Percentiles rank a stretch among this genome's conserved stretches.
Conservation (phyloP, 2,888 invertebrate species). For the Pyrocoelia pectoralis region DNA sequence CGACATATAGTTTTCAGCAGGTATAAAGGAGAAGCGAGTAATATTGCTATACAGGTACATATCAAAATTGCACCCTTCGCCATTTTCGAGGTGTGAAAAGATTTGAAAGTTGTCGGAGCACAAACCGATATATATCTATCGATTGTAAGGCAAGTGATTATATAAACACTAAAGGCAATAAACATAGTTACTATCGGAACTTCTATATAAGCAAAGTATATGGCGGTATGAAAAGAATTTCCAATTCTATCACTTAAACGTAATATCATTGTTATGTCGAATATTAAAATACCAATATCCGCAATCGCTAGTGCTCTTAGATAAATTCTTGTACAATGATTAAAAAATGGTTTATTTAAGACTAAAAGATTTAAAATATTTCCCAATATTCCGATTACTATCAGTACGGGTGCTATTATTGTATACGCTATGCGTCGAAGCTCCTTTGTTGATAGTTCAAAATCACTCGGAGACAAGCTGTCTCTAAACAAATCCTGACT, state of each 20-base stretch:
- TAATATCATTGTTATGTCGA: slow-evolving; percentile 36
- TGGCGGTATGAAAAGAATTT: slow-evolving; percentile 29
- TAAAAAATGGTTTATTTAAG: slow-evolving; percentile 37
- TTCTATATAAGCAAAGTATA: slow-evolving; percentile 41
- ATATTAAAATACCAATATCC: slow-evolving; percentile 39
- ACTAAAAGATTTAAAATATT: slow-evolving; percentile 41
- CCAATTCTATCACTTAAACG: slow-evolving; percentile 37
- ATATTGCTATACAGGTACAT: slow-evolving; percentile 29
- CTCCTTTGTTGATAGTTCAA: slow-evolving; percentile 8
- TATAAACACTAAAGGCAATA: slow-evolving; percentile 40
- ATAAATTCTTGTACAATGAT: slow-evolving; percentile 39
- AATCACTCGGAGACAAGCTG: neutral
- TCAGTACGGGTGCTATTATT: slow-evolving; percentile 39
- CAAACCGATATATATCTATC: slow-evolving; percentile 42
- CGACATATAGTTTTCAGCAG: slow-evolving; percentile 33
- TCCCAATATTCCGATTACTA: slow-evolving; percentile 38
- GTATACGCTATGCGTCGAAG: slow-evolving; percentile 37
- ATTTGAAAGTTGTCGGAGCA: slow-evolving; percentile 36
- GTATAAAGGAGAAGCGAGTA: slow-evolving; percentile 34
- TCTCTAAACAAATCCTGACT: no score
- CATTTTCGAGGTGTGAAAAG: slow-evolving; percentile 33
- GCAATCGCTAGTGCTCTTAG: slow-evolving; percentile 39
- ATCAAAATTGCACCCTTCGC: slow-evolving; percentile 33
- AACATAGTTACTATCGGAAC: slow-evolving; percentile 39
- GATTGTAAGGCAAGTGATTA: slow-evolving; percentile 40